Conservation (phyloP, 2,797 vertebrate species). For the Masticophis lateralis region DNA sequence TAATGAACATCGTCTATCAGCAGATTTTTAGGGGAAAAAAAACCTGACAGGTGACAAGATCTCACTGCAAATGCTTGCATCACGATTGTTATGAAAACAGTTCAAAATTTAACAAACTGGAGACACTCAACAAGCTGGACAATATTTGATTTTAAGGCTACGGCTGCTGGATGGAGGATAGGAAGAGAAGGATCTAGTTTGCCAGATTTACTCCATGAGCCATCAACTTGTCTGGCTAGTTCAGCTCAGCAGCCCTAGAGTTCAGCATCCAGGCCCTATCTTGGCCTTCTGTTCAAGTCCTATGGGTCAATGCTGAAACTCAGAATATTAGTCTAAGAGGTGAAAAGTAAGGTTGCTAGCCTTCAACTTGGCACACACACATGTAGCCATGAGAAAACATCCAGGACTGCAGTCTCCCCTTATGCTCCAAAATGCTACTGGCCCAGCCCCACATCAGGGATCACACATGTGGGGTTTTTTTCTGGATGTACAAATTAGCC, state of each 20-base stretch:
- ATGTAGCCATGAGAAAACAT: neutral
- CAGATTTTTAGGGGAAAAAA: fast-evolving
- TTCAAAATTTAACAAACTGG: neutral
- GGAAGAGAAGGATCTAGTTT: neutral
- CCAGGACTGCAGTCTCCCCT: neutral
- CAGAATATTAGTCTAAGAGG: neutral
- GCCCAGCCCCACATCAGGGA: neutral
- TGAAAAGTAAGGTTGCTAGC: neutral
- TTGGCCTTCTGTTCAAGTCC: neutral
- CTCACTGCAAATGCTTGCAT: neutral
- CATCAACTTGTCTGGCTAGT: neutral
- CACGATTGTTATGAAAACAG: neutral
- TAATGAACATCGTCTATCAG: neutral
- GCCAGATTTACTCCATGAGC: neutral
- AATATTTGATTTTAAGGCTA: neutral
- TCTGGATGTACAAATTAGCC: neutral
- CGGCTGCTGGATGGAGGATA: neutral
- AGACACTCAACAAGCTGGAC: neutral
- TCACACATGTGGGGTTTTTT: neutral
- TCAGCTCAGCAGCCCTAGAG: neutral
- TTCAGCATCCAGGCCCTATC: neutral
- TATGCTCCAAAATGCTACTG: neutral
- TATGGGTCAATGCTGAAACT: neutral
- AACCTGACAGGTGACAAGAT: neutral
- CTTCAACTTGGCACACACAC: neutral